A percentile compares a stretch with the other conserved stretches of the same genome.
Evolutionary conservation across 2,113 vertebrate species (phyloP).

Genomic region (Falco punctatus): DNA sequence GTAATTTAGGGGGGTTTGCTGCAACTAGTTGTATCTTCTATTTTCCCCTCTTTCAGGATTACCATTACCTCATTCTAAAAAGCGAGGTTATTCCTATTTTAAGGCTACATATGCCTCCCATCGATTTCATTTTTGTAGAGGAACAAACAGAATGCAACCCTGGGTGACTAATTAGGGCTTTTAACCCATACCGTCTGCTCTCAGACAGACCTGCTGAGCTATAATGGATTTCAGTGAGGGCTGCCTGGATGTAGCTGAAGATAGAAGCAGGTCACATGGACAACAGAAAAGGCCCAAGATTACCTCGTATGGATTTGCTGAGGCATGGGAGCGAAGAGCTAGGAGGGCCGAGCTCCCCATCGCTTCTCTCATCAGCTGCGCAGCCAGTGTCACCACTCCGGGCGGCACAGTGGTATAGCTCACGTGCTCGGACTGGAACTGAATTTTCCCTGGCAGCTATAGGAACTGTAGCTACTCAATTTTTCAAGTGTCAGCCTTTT

Average conservation of each 20-base stretch:
- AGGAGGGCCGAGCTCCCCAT: not conserved
- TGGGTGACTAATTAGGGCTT: not conserved
- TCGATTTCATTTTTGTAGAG: not conserved
- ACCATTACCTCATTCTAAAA: not conserved
- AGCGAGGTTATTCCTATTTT: not conserved
- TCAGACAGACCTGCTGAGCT: not conserved
- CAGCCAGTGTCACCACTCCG: accelerated
- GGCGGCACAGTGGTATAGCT: not conserved
- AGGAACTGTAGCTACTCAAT: not conserved
- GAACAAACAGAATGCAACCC: not conserved
- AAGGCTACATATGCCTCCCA: not conserved
- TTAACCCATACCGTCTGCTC: not conserved
- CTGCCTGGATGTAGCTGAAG: not conserved
- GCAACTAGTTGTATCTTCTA: not conserved
- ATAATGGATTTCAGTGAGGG: not conserved
- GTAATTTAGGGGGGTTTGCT: not conserved
- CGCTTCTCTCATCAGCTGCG: not conserved
- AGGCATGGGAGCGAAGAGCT: not conserved
- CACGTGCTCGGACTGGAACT: not conserved
- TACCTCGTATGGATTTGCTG: not conserved
- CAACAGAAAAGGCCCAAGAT: not conserved
- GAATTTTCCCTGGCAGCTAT: not conserved
- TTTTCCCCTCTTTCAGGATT: not conserved
- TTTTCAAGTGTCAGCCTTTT: not conserved
- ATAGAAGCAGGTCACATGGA: not conserved